A percentile compares a stretch with the other conserved stretches of the same genome.
These are phyloP conservation scores for Montipora efflorescens DNA, from an alignment of 64 coral and sea anemone genomes.

Conservation along the genomic window DNA sequence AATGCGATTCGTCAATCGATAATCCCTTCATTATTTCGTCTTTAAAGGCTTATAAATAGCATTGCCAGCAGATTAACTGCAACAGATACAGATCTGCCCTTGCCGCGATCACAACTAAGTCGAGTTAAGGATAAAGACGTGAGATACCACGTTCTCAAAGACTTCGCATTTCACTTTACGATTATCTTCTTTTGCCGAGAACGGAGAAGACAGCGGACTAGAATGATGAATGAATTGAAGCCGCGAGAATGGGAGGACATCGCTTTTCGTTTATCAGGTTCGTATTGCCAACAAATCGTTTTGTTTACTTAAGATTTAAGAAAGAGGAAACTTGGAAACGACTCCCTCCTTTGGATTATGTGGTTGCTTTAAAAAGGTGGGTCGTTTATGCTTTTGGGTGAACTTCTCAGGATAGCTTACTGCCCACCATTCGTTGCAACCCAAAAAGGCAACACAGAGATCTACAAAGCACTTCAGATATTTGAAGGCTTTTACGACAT, in stretches of 20 bases:
- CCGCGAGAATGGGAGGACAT: conserved; percentile 36
- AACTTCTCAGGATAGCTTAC: too few relatives aligned
- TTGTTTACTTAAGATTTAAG: background rate
- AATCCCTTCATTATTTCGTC: conserved; percentile 4
- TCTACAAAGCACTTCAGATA: too few relatives aligned
- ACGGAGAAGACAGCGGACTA: background rate
- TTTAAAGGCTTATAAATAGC: conserved; percentile 41
- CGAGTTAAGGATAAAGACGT: background rate
- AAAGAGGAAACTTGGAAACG: background rate
- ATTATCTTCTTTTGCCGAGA: background rate
- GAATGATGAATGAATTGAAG: conserved; percentile 18
- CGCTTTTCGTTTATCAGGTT: conserved; percentile 47
- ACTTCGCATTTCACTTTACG: background rate
- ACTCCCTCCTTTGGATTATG: too few relatives aligned
- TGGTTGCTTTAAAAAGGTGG: too few relatives aligned
- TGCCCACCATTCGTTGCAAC: too few relatives aligned
- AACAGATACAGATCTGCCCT: conserved; percentile 20
- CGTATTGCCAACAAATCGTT: background rate
- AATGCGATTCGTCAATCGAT: conserved; percentile 37
- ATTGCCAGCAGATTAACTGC: background rate
- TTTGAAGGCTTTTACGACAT: too few relatives aligned
- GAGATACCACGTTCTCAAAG: background rate
- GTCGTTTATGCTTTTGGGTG: too few relatives aligned
- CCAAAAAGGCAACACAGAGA: too few relatives aligned
- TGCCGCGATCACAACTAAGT: background rate